Percentiles rank a stretch among this genome's conserved stretches.
Evolutionary conservation across 2,888 invertebrate species (phyloP).

Genomic region (Dorcus parallelipipedus): DNA sequence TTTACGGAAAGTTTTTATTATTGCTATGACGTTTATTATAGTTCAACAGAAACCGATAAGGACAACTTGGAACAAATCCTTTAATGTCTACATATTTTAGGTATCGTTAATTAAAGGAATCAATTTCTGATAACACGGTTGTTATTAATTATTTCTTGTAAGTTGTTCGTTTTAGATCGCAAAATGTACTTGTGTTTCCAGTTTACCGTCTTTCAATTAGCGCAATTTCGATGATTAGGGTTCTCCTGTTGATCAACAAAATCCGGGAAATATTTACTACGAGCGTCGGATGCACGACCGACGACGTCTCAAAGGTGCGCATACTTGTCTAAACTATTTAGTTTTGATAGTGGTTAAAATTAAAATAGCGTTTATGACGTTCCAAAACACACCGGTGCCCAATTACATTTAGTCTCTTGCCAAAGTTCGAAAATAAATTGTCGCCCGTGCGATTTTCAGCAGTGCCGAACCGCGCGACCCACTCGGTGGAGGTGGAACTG

Average conservation of each 20-base stretch:
- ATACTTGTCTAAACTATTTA: neutral
- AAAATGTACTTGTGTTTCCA: no score
- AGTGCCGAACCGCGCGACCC: conserved; percentile 7
- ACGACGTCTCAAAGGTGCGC: neutral
- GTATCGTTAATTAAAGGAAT: no score
- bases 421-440: conserved; percentile 19
- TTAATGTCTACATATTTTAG: no score
- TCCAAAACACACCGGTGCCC: conserved; percentile 6
- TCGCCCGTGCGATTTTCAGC: conserved; percentile 11
- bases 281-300: neutral
- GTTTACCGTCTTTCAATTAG: neutral
- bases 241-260: conserved; percentile 1
- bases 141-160: no score
- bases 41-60: no score
- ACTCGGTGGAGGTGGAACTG: conserved; percentile 7
- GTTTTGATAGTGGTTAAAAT: conserved; percentile 3
- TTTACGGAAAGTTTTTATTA: no score
- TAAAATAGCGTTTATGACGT: conserved; percentile 7
- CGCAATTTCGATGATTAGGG: neutral
- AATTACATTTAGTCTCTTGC: conserved; percentile 11
- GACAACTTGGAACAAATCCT: no score
- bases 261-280: neutral
- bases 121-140: no score
- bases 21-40: no score
- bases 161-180: no score